Base-by-base conservation (phyloP, 2,113 vertebrate species). In the Nanorana parkeri region DNA sequence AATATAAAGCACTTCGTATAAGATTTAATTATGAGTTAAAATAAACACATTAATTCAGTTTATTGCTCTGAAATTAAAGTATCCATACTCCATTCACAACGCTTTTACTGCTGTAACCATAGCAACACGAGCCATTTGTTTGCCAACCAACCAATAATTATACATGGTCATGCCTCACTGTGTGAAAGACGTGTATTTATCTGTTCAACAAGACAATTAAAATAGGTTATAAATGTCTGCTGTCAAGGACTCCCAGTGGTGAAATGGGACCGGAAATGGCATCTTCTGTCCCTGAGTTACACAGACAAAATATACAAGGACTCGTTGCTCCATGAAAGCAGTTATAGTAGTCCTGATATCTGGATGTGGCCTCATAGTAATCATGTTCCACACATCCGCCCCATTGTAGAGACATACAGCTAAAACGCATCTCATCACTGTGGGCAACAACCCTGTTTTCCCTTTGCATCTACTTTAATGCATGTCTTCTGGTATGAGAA, bases 141-240 rank as follows among this genome's bases (percentile, higher is more conserved):
- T 52, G 51, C 76, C 51, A 54, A 58, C 24, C 55, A 52, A 54
- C n/a, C 65, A 58, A 69, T 68, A 69, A 80, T 80, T 60, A 80
- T 28, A 58, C 32, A 69, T 36, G 29, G 66, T 32, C 76, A 55
- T 21, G 51, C 65, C 29, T 28, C 52, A 61, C 60, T 80, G 78
- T 61, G 67, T 60, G 32, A 28, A 52, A 47, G 21, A 23, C 29
- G 13, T 26, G 32, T n/a, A 61, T 69, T 69, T 80, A 69, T 69
- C 66, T 17, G 32, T 52, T 58, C 32, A 80, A 11, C 66, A 71
- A n/a, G 26, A 80, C 78, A 80, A 61, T 71, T 51, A 47, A 47
- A 36, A 69, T 51, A 23, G 20, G 29, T 32, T 52, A 28, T 47
- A 68, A 56, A 78, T 56, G 52, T 54, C 26, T 11, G 77, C 24